Base-by-base conservation (phyloP, 2,797 vertebrate genomes). In the Anniella stebbinsi region DNA sequence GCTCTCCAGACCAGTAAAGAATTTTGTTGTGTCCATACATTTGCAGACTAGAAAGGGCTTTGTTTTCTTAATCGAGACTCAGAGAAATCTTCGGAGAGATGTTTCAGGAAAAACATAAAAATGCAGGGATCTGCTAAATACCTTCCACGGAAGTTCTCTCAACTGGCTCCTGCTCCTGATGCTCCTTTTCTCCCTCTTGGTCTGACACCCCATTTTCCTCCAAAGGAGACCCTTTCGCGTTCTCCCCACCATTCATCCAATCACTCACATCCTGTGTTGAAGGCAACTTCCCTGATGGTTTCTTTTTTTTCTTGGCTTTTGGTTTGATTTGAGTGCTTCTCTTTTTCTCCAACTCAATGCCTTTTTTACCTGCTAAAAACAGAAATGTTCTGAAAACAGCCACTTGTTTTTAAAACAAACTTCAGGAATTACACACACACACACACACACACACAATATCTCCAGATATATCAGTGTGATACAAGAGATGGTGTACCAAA, bases 271-370 rank as follows among this genome's bases (percentile, higher is more conserved):
- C 96, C 66, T 96, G 96, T 57, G 95, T 95, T 33, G 86, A 36
- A 33, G 94, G 63, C 28, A 73, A 86, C 84, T 93, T 94, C 4
- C 86, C 93, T 8, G 38, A 1, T 10, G 95, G 95, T 89, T 98
- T 98, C 92, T 97, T 99, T 96, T 98, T 99, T 96, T 97, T 99
- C 95, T 99, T 99, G 92, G 96, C 88, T 93, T 98, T 99, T 80
- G 96, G 90, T 91, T 98, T 98, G 45, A 95, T 87, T 83, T 98
- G 98, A 17, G 93, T 94, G 5, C 94, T 95, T 89, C 97, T 97
- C 96, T 99, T 99, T 87, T 98, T 99, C 94, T 98, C 98, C 84
- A 99, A 94, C 17, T 98, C 98, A 23, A 96, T 87, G 86, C 97
- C 96, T 96, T 99, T 99, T 88, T 98, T 99, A 57, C 98, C 99